phyloP scores from a whole-genome alignment of 2,888 invertebrate species.

The Platycheirus albimanus region DNA sequence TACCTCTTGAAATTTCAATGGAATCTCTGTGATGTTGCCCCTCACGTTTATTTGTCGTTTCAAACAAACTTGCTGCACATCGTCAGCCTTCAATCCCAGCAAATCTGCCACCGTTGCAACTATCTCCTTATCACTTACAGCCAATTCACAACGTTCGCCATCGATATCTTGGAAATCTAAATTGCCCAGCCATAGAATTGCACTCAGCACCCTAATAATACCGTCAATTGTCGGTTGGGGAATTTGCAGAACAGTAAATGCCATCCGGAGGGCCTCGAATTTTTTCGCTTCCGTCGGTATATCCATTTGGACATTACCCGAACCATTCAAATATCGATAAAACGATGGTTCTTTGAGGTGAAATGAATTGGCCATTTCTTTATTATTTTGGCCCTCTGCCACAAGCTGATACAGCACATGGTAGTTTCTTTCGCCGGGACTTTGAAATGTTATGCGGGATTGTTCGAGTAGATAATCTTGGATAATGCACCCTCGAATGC shows the following conservation, averaged over 20 bases:
- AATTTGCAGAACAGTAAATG: constrained; percentile 94
- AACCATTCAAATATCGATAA: constrained; percentile 92
- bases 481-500: constrained; percentile 95
- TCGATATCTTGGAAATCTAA: constrained; percentile 93
- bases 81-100: constrained; percentile 89
- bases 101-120: constrained; percentile 89
- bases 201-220: constrained; percentile 93
- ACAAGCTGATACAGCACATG: constrained; percentile 96
- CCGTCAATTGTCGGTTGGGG: constrained; percentile 93
- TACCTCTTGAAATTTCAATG: constrained; percentile 92
- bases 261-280: constrained; percentile 93
- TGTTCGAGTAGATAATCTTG: constrained; percentile 95
- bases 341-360: constrained; percentile 89
- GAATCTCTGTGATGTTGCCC: constrained; percentile 96
- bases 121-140: constrained; percentile 88
- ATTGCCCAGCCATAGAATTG: constrained; percentile 96
- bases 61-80: constrained; percentile 89
- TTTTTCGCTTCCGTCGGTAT: constrained; percentile 87
- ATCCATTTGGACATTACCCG: constrained; percentile 88
- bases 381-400: constrained; percentile 91
- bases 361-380: constrained; percentile 89
- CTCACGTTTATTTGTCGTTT: constrained; percentile 94
- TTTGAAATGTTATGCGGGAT: constrained; percentile 94
- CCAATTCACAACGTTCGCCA: constrained; percentile 91
- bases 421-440: constrained; percentile 93